Evolutionary conservation across 2,888 invertebrate genomes (phyloP).

Genomic region (Desoria tigrina): DNA sequence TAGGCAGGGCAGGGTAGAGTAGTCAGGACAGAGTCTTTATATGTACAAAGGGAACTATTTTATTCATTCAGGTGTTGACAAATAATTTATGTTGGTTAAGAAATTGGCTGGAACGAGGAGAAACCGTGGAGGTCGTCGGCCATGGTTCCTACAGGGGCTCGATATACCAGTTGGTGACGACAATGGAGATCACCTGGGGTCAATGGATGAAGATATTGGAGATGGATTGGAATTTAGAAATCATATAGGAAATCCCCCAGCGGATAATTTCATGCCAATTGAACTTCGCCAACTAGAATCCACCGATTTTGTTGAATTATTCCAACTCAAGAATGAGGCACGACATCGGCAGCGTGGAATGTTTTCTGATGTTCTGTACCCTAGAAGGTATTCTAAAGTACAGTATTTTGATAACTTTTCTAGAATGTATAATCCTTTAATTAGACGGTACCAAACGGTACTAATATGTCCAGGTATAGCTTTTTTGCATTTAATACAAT

Average conservation of each 20-base stretch:
- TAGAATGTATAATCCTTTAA: neutral
- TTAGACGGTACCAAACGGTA: too few species aligned
- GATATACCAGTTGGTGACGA: conserved; percentile 46
- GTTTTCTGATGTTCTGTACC: conserved; percentile 46
- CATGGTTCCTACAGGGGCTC: conserved; percentile 75
- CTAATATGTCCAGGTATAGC: too few species aligned
- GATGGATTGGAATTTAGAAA: conserved; percentile 60
- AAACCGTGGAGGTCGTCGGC: conserved; percentile 64
- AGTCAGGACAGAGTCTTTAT: too few species aligned
- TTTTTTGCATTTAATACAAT: too few species aligned
- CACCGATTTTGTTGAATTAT: conserved; percentile 56
- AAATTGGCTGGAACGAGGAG: conserved; percentile 73
- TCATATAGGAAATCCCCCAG: conserved; percentile 56
- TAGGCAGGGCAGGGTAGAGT: too few species aligned
- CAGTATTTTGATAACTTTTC: neutral
- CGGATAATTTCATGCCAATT: conserved; percentile 73
- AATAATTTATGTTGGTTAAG: conserved; percentile 58
- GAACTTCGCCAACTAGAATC: conserved; percentile 77
- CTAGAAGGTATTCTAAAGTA: conserved; percentile 34
- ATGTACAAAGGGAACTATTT: too few species aligned
- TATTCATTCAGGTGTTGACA: too few species aligned
- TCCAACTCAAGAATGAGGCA: conserved; percentile 52
- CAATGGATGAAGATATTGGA: conserved; percentile 50
- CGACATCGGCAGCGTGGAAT: conserved; percentile 18
- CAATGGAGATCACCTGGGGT: conserved; percentile 38